Conservation (phyloP, 2,113 vertebrate species). For the Laticauda laticaudata region DNA sequence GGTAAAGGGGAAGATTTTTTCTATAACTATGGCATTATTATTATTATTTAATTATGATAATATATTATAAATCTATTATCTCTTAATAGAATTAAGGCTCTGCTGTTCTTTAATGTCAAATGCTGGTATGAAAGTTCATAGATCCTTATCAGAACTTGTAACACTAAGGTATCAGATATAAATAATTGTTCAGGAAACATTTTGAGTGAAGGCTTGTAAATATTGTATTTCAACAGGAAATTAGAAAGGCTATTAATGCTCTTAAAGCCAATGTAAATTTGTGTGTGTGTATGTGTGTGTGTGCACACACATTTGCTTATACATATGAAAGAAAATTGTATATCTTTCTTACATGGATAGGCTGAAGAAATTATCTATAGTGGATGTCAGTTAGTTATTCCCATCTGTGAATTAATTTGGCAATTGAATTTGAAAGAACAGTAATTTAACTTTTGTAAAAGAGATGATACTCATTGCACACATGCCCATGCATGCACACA, state of each 20-base stretch:
- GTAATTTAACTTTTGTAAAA: not conserved
- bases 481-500: not conserved
- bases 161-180: not conserved
- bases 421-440: not conserved
- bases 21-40: not conserved
- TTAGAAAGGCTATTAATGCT: not conserved
- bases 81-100: too few species aligned
- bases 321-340: not conserved
- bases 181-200: not conserved
- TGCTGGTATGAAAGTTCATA: not conserved
- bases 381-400: not conserved
- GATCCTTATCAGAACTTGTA: not conserved
- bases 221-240: not conserved
- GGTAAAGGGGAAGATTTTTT: not conserved
- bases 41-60: not conserved
- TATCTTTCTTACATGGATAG: not conserved
- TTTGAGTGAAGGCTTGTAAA: not conserved
- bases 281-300: too few species aligned
- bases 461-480: not conserved
- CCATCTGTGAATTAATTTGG: not conserved
- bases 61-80: too few species aligned
- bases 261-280: not conserved
- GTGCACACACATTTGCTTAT: too few species aligned
- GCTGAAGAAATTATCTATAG: not conserved
- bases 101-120: not conserved